A percentile compares a stretch with the other conserved stretches of the same genome.
Conservation (phyloP, 2,113 vertebrate species). For the Saccopteryx leptura region DNA sequence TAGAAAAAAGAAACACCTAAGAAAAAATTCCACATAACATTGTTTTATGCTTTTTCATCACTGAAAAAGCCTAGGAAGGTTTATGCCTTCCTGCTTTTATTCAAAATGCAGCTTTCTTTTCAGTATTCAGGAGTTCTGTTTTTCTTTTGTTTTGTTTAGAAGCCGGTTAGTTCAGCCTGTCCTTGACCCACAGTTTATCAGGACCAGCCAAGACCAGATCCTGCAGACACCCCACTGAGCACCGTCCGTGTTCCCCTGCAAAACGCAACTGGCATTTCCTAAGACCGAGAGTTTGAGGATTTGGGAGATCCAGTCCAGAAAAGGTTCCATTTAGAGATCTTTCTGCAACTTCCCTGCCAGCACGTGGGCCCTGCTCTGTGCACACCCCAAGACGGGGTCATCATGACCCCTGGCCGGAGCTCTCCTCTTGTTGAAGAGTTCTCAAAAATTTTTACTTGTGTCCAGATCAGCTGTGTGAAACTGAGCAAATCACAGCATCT, state of each 20-base stretch:
- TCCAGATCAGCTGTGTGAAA: not conserved
- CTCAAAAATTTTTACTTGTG: not conserved
- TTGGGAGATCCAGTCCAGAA: not conserved
- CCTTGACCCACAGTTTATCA: not conserved
- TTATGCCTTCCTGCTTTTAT: not conserved
- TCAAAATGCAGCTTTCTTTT: conserved; percentile 27
- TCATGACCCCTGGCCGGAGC: not conserved
- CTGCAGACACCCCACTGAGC: not conserved
- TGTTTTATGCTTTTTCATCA: conserved; percentile 35
- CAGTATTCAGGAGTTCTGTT: not conserved
- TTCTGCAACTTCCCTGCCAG: not conserved
- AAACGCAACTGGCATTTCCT: not conserved
- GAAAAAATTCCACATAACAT: conserved; percentile 30
- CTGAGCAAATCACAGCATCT: not conserved
- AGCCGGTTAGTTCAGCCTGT: not conserved
- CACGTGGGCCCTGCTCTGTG: not conserved
- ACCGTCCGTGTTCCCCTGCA: not conserved
- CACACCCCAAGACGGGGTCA: not conserved
- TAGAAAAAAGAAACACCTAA: not conserved
- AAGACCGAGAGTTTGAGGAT: not conserved
- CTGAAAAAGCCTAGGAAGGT: too few species aligned
- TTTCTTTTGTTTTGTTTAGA: not conserved
- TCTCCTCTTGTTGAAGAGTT: not conserved
- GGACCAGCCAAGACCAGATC: not conserved
- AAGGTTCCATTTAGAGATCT: not conserved